Conservation (phyloP, 2,888 invertebrate species). For the Drosophila cyrtoloma region DNA sequence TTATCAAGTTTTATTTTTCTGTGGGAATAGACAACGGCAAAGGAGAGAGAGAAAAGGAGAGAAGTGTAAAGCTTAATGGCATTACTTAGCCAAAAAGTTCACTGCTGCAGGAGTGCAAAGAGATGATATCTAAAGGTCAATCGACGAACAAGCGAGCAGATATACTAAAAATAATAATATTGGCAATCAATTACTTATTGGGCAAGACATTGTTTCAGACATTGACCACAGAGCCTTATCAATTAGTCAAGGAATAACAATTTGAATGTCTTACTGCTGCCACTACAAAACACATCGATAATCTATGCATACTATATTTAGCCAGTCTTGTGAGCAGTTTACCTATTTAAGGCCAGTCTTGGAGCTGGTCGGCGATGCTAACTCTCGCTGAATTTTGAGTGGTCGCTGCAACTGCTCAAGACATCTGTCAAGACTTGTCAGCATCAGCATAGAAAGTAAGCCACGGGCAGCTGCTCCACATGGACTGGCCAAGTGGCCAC, state of each 20-base stretch:
- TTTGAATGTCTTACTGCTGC: not conserved
- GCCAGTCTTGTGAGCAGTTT: slow-evolving; percentile 6
- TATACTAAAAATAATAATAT: not conserved
- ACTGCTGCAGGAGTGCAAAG: not conserved
- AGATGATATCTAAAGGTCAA: not conserved
- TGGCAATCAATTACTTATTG: not conserved
- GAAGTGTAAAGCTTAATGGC: not conserved
- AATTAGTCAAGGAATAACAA: not conserved
- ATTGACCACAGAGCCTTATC: not conserved
- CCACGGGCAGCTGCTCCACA: slow-evolving; percentile 27
- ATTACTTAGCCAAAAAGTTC: not conserved
- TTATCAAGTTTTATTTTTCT: slow-evolving; percentile 25
- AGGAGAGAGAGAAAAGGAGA: not conserved
- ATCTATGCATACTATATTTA: not conserved
- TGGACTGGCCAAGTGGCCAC: slow-evolving; percentile 12
- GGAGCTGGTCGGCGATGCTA: not conserved
- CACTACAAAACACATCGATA: not conserved
- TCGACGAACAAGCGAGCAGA: not conserved
- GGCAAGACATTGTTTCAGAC: not conserved
- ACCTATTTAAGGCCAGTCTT: slow-evolving; percentile 19
- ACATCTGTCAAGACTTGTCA: slow-evolving; percentile 18
- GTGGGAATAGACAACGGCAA: not conserved
- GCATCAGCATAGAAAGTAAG: slow-evolving; percentile 46
- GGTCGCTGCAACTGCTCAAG: slow-evolving; percentile 13
- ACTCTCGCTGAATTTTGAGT: slow-evolving; percentile 27